Evolutionary conservation across 2,888 invertebrate species (phyloP), one percentile per base, ranked within the genome.

Genomic region (Nemurella pictetii): DNA sequence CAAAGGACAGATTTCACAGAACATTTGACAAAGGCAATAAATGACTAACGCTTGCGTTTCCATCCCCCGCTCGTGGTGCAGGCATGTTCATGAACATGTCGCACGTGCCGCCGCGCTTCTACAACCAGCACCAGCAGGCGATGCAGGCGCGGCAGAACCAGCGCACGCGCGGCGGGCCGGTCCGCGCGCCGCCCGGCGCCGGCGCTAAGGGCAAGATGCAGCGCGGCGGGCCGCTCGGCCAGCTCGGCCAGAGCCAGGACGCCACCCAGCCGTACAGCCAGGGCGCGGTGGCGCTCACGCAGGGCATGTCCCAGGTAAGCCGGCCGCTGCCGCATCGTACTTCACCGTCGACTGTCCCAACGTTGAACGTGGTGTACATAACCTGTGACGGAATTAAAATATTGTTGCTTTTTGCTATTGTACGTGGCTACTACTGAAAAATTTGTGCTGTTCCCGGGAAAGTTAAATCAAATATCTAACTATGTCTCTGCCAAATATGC

Each of bases 41-140:
- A n/a, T n/a, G n/a, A n/a, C n/a, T n/a, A n/a, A n/a, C n/a, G n/a
- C n/a, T n/a, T n/a, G n/a, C n/a, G n/a, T n/a, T n/a, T n/a, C n/a
- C n/a, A n/a, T 55, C 9, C 55, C 20, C 20, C 55, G 55, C 55
- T 99, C 1, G n/a, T n/a, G 96, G 98, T 0, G 95, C 97, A 80
- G 97, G 98, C 75, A 98, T 98, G 96, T 95, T 97, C 88, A 95
- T 98, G 94, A 97, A 96, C 90, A 97, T 96, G 95, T 93, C 94
- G 20, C 95, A 94, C 88, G 94, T 95, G 85, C 95, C 95, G 35
- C 95, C 95, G 0, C 91, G 95, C 5, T 95, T 95, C 90, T 95
- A 94, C 89, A 95, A 95, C 88, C 95, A 95, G 88, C 94, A 94
- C 88, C 94, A 94, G 88, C 94, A 94, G 88, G 94, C 94, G 0